Evolutionary conservation across 2,888 invertebrate species (phyloP).

Genomic region (Nephrotoma guestfalica): DNA sequence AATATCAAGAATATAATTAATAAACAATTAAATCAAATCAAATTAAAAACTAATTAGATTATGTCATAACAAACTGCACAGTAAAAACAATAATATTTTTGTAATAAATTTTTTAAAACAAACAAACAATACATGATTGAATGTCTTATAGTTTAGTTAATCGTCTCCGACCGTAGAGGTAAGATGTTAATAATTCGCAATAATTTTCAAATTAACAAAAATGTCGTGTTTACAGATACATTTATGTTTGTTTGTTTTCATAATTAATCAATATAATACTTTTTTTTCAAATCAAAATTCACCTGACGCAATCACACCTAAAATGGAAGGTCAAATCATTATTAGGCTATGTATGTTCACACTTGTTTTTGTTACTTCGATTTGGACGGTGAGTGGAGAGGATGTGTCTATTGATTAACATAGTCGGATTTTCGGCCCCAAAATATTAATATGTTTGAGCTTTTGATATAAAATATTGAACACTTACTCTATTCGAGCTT

Average conservation of each 20-base stretch:
- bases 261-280: not conserved
- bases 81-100: not conserved
- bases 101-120: not conserved
- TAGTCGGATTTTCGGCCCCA: no score
- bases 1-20: not conserved
- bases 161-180: not conserved
- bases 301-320: not conserved
- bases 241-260: not conserved
- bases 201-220: not conserved
- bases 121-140: not conserved
- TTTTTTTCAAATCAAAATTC: not conserved
- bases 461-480: no score
- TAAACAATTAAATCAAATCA: not conserved
- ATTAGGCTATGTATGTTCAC: not conserved
- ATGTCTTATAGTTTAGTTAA: not conserved
- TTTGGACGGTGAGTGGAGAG: not conserved
- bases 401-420: not conserved
- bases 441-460: no score
- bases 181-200: not conserved
- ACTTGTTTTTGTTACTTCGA: not conserved
- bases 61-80: not conserved
- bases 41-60: not conserved
- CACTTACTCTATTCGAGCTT: no score
- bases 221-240: not conserved
- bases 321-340: not conserved